Percentiles rank a stretch among this genome's conserved stretches.
Evolutionary conservation across 2,888 invertebrate species (phyloP).

Genomic region (Poecilus cupreus): DNA sequence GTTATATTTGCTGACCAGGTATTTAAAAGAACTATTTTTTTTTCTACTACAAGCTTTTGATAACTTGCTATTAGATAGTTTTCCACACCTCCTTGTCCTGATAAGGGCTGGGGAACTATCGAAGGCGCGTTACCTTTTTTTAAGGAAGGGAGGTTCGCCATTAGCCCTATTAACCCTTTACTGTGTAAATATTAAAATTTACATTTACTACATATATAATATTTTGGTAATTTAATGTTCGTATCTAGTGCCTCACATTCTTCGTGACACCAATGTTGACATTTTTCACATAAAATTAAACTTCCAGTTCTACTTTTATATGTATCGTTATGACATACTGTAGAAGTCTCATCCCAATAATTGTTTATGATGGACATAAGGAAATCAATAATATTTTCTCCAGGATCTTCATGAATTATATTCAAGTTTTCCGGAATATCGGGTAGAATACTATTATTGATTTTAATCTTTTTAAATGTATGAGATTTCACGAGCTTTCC

Average conservation of each 20-base stretch:
- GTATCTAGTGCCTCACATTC: neutral
- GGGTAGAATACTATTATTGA: neutral
- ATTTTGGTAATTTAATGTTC: neutral
- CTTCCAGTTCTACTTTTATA: neutral
- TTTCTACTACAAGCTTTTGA: too few relatives aligned
- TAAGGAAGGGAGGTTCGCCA: too few relatives aligned
- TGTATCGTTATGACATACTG: neutral
- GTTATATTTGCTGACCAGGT: too few relatives aligned
- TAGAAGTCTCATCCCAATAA: neutral
- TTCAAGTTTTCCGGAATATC: neutral
- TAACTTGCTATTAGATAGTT: too few relatives aligned
- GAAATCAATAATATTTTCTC: neutral
- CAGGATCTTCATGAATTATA: too few relatives aligned
- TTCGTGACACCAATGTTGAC: neutral
- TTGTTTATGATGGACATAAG: neutral
- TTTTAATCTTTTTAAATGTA: neutral
- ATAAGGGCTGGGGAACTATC: too few relatives aligned
- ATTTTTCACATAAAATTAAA: neutral
- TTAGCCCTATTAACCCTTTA: too few relatives aligned
- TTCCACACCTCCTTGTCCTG: too few relatives aligned
- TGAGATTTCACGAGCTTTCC: neutral
- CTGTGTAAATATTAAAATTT: too few relatives aligned
- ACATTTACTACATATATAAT: neutral
- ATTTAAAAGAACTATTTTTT: too few relatives aligned
- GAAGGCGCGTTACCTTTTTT: too few relatives aligned